Conservation (phyloP, 2,888 invertebrate species). For the Platycnemis pennipes region DNA sequence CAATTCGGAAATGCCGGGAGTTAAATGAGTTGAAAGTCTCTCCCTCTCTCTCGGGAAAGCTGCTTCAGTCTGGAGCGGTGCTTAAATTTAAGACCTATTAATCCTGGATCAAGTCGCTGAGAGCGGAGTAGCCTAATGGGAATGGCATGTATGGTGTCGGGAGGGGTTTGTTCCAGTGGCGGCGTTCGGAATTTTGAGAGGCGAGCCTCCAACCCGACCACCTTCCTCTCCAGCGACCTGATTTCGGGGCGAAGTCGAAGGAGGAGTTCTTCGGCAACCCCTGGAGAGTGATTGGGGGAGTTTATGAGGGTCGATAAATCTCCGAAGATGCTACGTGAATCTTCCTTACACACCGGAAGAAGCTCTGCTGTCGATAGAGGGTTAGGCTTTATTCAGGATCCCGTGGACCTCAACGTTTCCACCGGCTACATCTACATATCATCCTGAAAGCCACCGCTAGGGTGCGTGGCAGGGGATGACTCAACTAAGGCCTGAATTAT, state of each 20-base stretch:
- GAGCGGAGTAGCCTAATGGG: not conserved
- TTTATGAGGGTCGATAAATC: not conserved
- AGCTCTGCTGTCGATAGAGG: too few relatives aligned
- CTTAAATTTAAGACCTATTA: not conserved
- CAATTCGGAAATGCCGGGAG: not conserved
- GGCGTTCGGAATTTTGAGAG: slow-evolving; percentile 9
- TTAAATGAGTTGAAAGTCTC: not conserved
- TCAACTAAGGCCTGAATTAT: too few relatives aligned
- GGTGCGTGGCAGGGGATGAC: too few relatives aligned
- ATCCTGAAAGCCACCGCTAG: too few relatives aligned
- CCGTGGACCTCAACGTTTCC: too few relatives aligned
- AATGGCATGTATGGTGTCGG: not conserved
- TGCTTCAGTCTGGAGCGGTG: not conserved
- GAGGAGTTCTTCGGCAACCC: not conserved
- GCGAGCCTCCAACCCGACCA: not conserved
- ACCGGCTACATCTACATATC: too few relatives aligned
- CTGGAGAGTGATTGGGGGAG: not conserved
- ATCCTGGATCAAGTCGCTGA: not conserved
- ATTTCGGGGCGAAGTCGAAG: not conserved
- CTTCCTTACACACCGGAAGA: not conserved
- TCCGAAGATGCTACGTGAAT: not conserved
- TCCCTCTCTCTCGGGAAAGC: not conserved
- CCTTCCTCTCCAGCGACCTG: not conserved
- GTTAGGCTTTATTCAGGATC: too few relatives aligned
- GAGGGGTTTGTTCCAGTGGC: not conserved